Evolutionary conservation across 2,797 vertebrate species (phyloP).

Genomic region (Centropyge bicolor): DNA sequence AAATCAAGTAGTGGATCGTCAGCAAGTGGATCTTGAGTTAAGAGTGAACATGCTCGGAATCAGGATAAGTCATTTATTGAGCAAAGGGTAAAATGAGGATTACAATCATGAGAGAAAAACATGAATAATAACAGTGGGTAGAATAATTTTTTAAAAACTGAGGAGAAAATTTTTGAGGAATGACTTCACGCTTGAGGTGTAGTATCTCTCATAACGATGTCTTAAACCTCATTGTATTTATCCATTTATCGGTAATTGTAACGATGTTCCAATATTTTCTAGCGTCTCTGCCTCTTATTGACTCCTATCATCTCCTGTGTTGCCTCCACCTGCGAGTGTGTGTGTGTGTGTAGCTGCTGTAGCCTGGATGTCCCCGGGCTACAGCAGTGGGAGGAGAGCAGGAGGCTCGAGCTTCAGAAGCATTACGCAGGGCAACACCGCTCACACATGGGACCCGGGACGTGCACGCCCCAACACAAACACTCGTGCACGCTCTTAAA

Average conservation of each 20-base stretch:
- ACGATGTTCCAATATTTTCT: slow-evolving; percentile 30
- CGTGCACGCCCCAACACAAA: slow-evolving; percentile 35
- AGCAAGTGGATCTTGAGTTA: background rate
- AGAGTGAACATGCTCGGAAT: no score
- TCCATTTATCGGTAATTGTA: background rate
- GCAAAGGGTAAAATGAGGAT: background rate
- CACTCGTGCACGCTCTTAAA: slow-evolving; percentile 35
- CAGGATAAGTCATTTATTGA: background rate
- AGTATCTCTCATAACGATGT: background rate
- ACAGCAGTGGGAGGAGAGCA: slow-evolving; percentile 69
- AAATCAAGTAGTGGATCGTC: background rate
- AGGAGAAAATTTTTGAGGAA: background rate
- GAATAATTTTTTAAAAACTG: background rate
- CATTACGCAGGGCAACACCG: slow-evolving; percentile 51
- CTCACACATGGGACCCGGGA: slow-evolving; percentile 57
- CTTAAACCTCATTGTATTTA: background rate
- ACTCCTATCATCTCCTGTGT: slow-evolving; percentile 40
- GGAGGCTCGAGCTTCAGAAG: slow-evolving; percentile 63
- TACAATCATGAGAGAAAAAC: background rate
- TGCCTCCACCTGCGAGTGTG: slow-evolving; percentile 55
- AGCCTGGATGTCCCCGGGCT: slow-evolving; percentile 63
- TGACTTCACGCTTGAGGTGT: background rate
- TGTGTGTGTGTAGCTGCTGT: slow-evolving; percentile 32
- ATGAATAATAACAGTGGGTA: background rate
- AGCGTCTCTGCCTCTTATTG: slow-evolving; percentile 4